Base-by-base conservation (phyloP, 1,140 invertebrate genomes). In the Zeugodacus cucurbitae region DNA sequence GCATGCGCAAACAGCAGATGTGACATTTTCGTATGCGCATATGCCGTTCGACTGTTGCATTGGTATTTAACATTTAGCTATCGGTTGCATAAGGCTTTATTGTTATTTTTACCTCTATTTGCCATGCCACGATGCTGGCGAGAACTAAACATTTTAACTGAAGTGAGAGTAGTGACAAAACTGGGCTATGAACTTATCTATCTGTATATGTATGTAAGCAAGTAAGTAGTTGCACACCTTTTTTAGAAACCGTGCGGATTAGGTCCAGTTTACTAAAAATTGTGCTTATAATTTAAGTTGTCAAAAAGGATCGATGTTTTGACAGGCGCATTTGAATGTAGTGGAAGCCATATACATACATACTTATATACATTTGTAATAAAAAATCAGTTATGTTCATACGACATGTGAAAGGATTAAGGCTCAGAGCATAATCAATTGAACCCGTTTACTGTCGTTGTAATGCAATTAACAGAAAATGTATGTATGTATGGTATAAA, bases 1-100 rank as follows among this genome's bases (percentile, higher is more conserved):
- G 85, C 57, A 86, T 59, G 85, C 85, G 85, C 29, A 86, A 54
- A 86, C 85, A 34, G 85, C 85, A 86, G 85, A 86, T 86, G 85
- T 86, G 54, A 86, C 85, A 86, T 59, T 82, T 82, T 48, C 20
- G n/a, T 48, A 48, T 44, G 74, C 22, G 74, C 74, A 44, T 48
- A 82, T 82, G 41, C n/a, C 41, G n/a, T 48, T 44, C 20, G 67
- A 74, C 67, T 74, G 29, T 32, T 74, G 67, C 34, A 74, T 41
- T 37, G 67, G 20, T 17, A 74, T 37, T 74, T 41, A 54, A 54
- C 20, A 34, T n/a, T 20, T 32, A 22, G 67, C 34, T 37, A 74
- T 74, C 34, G 34, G 22, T 37, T 74, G 67, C 67, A 32, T 41
- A 74, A 74, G 34, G 34, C 34, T 74, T 2, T 4, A 41, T 74